A percentile compares a stretch with the other conserved stretches of the same genome.
Evolutionary conservation across 2,797 vertebrate species (phyloP).

Genomic region (Hapalemur alaotrensis): DNA sequence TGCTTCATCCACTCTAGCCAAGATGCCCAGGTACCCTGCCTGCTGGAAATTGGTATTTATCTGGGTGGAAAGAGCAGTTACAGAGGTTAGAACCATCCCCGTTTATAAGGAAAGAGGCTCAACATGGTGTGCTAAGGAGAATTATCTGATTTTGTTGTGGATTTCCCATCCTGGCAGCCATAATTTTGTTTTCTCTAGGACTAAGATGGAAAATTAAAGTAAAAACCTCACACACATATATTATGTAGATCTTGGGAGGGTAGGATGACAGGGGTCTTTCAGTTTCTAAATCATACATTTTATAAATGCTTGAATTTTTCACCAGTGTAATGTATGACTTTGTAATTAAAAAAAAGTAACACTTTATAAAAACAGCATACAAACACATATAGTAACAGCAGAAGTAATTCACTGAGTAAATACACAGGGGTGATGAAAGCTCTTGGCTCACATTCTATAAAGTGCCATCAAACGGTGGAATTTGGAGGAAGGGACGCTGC

Average conservation of each 20-base stretch:
- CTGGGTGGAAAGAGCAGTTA: not conserved
- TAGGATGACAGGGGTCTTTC: not conserved
- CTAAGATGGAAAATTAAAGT: constrained; percentile 31
- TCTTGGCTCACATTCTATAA: constrained; percentile 26
- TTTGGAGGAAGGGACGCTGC: not conserved
- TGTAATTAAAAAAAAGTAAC: constrained; percentile 51
- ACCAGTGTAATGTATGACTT: constrained; percentile 27
- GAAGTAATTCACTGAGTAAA: constrained; percentile 54
- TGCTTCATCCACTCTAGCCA: not conserved
- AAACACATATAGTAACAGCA: constrained; percentile 52
- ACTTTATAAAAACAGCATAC: constrained; percentile 63
- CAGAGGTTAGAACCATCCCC: not conserved
- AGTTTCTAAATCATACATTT: constrained; percentile 18
- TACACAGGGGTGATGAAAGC: constrained; percentile 32
- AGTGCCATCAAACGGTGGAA: not conserved
- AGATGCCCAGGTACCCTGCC: not conserved
- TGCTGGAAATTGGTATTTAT: not conserved
- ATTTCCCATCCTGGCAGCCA: not conserved
- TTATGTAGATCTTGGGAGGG: not conserved
- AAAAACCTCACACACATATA: not conserved
- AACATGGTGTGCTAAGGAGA: not conserved
- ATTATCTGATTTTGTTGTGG: not conserved
- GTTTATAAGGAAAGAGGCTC: not conserved
- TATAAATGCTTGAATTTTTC: constrained; percentile 50
- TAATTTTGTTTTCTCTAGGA: not conserved